Conservation (phyloP, 2,888 invertebrate species). For the Chrysolina oricalcia region DNA sequence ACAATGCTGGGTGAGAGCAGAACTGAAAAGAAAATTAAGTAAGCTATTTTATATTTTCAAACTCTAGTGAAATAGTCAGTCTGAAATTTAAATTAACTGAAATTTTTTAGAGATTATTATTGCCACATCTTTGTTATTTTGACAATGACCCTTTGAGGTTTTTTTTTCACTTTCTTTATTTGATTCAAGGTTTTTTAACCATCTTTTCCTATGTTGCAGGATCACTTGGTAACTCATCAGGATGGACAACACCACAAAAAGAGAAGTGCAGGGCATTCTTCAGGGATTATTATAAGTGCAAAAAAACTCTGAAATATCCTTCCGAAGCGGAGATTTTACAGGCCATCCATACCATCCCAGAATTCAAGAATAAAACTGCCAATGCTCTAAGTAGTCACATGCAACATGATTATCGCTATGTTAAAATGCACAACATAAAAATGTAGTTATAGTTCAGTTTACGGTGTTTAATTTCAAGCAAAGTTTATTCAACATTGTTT, state of each 20-base stretch:
- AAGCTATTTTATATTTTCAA: not conserved
- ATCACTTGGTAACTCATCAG: not conserved
- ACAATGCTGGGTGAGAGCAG: not conserved
- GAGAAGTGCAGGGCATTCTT: not conserved
- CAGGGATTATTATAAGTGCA: conserved; percentile 3
- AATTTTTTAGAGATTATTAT: not conserved
- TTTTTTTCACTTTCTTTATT: not conserved
- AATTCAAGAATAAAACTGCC: not conserved
- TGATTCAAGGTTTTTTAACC: not conserved
- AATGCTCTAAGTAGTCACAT: not conserved
- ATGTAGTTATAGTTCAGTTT: not conserved
- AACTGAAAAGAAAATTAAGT: not conserved
- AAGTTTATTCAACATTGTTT: too few relatives aligned
- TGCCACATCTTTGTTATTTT: not conserved
- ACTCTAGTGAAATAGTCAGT: too few relatives aligned
- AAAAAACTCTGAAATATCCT: not conserved
- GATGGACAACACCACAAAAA: conserved; percentile 12
- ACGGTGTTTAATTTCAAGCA: too few relatives aligned
- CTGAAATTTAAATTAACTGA: too few relatives aligned
- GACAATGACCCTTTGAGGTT: not conserved
- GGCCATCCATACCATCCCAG: conserved; percentile 1
- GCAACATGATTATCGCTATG: conserved; percentile 3
- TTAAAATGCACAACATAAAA: not conserved
- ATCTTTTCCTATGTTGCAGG: not conserved
- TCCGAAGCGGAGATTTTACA: not conserved